Evolutionary conservation across 2,113 vertebrate genomes (phyloP).

Genomic region (Megaceryle maxima): DNA sequence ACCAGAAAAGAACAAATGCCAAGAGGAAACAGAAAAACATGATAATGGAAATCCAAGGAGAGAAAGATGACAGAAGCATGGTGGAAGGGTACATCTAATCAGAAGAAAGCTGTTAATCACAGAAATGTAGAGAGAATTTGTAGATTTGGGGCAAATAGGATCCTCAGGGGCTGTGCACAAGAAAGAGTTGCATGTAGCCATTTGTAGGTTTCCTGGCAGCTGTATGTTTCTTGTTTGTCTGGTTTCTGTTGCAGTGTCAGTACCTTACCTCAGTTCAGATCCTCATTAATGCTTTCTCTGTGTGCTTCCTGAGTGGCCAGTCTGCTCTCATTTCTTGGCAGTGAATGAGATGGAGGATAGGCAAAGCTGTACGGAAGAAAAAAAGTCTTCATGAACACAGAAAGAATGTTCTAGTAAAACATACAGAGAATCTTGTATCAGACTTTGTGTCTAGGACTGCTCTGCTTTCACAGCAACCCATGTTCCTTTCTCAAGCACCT

Average conservation of each 20-base stretch:
- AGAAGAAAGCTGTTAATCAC: neutral
- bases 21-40: neutral
- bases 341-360: neutral
- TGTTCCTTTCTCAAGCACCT: neutral
- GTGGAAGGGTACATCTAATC: neutral
- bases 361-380: neutral
- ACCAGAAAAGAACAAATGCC: neutral
- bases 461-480: neutral
- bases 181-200: neutral
- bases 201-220: neutral
- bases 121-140: neutral
- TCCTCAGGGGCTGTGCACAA: neutral
- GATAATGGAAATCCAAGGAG: neutral
- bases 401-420: neutral
- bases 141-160: neutral
- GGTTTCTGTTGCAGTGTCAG: fast-evolving
- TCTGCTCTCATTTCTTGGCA: neutral
- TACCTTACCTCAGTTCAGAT: neutral
- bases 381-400: neutral
- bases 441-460: neutral
- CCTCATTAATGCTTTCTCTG: fast-evolving
- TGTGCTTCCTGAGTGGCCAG: fast-evolving
- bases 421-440: neutral
- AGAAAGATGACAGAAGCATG: neutral
- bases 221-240: neutral